Conservation (phyloP, 1,140 invertebrate genomes). For the Araneus ventricosus region DNA sequence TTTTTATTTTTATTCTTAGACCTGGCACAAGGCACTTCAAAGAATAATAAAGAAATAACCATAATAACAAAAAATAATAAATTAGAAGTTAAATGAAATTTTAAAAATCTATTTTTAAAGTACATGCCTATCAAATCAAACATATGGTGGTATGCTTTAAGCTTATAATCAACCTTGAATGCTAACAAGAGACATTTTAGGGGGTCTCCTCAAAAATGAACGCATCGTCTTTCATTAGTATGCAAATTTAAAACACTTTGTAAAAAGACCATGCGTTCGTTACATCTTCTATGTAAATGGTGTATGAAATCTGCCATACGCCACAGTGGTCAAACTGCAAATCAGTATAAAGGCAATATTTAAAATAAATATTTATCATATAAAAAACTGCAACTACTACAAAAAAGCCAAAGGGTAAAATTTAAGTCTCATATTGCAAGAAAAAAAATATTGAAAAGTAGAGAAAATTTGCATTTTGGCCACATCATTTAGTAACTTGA, state of each 20-base stretch:
- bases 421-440: too few species aligned
- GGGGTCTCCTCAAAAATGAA: conserved; percentile 63
- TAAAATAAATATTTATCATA: not conserved
- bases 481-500: conserved; percentile 60
- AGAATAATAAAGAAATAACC: not conserved
- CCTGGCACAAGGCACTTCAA: not conserved
- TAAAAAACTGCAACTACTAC: not conserved
- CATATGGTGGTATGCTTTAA: conserved; percentile 43
- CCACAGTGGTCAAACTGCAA: conserved; percentile 42
- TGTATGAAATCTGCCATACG: conserved; percentile 22
- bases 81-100: not conserved
- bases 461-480: conserved; percentile 29
- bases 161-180: conserved; percentile 35
- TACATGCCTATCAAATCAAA: conserved; percentile 20
- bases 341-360: not conserved
- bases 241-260: conserved; percentile 26
- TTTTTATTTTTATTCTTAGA: too few species aligned
- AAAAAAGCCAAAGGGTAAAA: not conserved
- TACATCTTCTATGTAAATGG: conserved; percentile 29
- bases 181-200: conserved; percentile 66
- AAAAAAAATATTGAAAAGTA: not conserved
- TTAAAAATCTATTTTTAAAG: not conserved
- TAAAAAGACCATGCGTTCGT: conserved; percentile 52
- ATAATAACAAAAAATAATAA: not conserved
- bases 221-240: conserved; percentile 54